Base-by-base conservation (phyloP, 1,140 invertebrate genomes). In the Papilio aristodemus region DNA sequence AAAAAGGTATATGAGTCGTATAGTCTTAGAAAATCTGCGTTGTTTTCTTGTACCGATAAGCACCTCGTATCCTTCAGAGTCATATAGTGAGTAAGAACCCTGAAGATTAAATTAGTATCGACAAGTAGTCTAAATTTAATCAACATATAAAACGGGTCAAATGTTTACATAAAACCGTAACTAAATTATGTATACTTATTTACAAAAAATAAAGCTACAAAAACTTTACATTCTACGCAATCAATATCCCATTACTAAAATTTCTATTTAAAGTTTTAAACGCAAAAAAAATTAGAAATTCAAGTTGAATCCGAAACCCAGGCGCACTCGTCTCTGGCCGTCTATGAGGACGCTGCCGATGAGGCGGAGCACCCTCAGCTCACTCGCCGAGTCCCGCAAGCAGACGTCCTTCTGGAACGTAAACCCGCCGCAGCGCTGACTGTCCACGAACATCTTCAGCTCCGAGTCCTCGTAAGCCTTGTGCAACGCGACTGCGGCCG, bases 131-230 rank as follows among this genome's bases (percentile, higher is more conserved):
- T 73, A 82, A 79, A 76, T 85, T 85, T 79, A 81, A 80, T 81
- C 74, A 77, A 72, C 78, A 67, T 77, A 82, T 75, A 74, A 89
- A 85, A 89, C 69, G 67, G 68, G 69, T 72, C 67, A 71, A 67
- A 70, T 60, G 70, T 72, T 68, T 73, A 71, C 37, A 74, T 79
- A 87, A 88, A 88, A 79, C 76, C 75, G 76, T 87, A 86, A 83
- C 81, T 90, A 88, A 90, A 90, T 80, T 90, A 90, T 90, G 86
- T 90, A 90, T 90, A 90, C 87, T 89, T 89, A 90, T 86, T 84
- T 88, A 90, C 80, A 90, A 88, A 87, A 82, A 84, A 88, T 87
- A 85, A 77, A 72, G 81, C 79, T 87, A 89, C 75, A 86, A 87
- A 89, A 85, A 78, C 1, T 27, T 38, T 62, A 62, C 11, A 43